Percentiles rank a stretch among this genome's conserved stretches.
Conservation (phyloP, 2,797 vertebrate genomes). For the Peromyscus aztecus region DNA sequence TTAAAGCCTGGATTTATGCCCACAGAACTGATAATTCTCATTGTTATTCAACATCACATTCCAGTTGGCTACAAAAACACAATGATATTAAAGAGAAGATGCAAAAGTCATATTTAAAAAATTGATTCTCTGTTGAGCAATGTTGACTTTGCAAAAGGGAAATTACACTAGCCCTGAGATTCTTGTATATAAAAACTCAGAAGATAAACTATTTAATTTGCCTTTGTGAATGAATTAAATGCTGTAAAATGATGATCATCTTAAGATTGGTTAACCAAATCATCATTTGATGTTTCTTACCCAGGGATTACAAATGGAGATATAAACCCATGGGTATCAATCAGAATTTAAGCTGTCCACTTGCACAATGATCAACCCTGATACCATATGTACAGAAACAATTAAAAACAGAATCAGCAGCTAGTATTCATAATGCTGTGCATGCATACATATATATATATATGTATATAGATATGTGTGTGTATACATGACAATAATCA, state of each 20-base stretch:
- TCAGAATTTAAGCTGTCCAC: not conserved
- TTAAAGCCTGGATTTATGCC: slow-evolving; percentile 63
- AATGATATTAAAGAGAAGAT: slow-evolving; percentile 54
- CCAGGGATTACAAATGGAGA: not conserved
- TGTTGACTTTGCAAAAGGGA: slow-evolving; percentile 25
- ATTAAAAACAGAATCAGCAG: not conserved
- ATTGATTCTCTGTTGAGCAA: not conserved
- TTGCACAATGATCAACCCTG: not conserved
- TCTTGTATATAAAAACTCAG: not conserved
- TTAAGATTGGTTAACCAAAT: not conserved
- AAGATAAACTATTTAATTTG: slow-evolving; percentile 1
- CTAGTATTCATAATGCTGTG: too few relatives aligned
- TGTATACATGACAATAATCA: not conserved
- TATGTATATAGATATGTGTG: too few relatives aligned
- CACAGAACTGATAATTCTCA: slow-evolving; percentile 1
- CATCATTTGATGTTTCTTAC: not conserved
- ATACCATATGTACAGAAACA: not conserved
- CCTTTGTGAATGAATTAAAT: slow-evolving; percentile 32
- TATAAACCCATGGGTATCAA: not conserved
- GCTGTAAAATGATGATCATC: not conserved
- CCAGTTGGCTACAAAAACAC: slow-evolving; percentile 48
- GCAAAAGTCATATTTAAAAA: slow-evolving; percentile 43
- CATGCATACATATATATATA: too few relatives aligned
- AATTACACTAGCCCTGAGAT: not conserved
- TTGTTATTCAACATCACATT: slow-evolving; percentile 57